Percentiles rank a stretch among this genome's conserved stretches.
phyloP scores from a whole-genome alignment of 2,888 invertebrate genomes.

The Rhorus exstirpatorius region DNA sequence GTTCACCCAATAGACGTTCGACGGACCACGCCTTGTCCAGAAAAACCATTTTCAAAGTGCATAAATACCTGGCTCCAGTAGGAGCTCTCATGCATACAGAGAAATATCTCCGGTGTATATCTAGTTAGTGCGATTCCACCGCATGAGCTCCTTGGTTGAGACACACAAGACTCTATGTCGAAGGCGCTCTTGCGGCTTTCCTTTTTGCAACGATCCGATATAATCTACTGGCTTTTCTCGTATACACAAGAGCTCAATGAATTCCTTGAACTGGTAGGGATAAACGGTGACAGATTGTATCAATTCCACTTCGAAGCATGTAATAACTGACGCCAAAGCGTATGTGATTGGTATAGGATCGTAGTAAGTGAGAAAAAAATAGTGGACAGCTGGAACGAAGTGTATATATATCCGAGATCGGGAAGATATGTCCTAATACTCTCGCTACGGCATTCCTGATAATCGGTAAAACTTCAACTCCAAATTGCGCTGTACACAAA shows the following conservation, averaged over 20 bases:
- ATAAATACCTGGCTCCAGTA: not conserved
- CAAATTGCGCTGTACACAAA: not conserved
- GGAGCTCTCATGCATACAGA: not conserved
- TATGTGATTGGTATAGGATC: constrained; percentile 21
- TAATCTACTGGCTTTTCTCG: constrained; percentile 46
- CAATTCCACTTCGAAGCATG: constrained; percentile 27
- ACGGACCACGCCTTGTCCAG: constrained; percentile 29
- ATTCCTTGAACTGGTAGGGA: constrained; percentile 48
- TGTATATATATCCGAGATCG: constrained; percentile 61
- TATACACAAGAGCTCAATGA: constrained; percentile 30
- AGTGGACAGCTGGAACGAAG: constrained; percentile 6
- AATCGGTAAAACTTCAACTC: not conserved
- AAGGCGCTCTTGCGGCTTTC: constrained; percentile 14
- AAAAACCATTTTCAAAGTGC: constrained; percentile 11
- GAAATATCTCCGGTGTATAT: constrained; percentile 32
- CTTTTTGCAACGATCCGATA: constrained; percentile 44
- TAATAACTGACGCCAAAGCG: constrained; percentile 39
- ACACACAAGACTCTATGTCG: not conserved
- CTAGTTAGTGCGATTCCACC: not conserved
- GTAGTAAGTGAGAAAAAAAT: constrained; percentile 1
- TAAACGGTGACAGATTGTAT: constrained; percentile 55
- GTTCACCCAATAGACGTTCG: not conserved
- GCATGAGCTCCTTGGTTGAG: constrained; percentile 3
- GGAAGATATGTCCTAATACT: not conserved
- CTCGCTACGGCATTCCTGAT: not conserved